A percentile compares a stretch with the other conserved stretches of the same genome.
Evolutionary conservation across 53 echinoderm and acorn worm genomes (phyloP).

Genomic region (Pentamera pediparva): DNA sequence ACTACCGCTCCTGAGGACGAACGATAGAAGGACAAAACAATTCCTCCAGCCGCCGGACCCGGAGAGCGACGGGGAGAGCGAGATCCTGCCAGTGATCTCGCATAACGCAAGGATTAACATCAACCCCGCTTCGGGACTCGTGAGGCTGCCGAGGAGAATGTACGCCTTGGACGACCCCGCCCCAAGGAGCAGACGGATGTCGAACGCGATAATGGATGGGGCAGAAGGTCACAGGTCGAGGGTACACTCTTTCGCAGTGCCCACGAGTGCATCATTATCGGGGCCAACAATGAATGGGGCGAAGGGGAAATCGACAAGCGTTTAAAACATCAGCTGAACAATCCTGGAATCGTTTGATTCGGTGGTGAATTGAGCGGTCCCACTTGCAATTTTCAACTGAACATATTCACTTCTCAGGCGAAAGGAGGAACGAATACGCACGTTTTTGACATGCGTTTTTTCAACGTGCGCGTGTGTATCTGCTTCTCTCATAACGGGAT

Average conservation of each 20-base stretch:
- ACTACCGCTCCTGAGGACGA: background rate
- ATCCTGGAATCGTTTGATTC: too few relatives aligned
- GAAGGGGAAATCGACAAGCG: background rate
- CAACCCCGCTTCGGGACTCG: constrained; percentile 30
- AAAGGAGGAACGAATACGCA: too few relatives aligned
- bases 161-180: background rate
- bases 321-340: too few relatives aligned
- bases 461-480: too few relatives aligned
- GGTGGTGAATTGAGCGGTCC: too few relatives aligned
- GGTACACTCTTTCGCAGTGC: background rate
- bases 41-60: background rate
- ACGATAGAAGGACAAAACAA: background rate
- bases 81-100: constrained; percentile 25
- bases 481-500: too few relatives aligned
- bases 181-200: background rate
- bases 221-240: constrained; percentile 7
- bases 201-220: too few relatives aligned
- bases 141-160: constrained; percentile 20
- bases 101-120: constrained; percentile 23
- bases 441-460: too few relatives aligned
- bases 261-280: background rate
- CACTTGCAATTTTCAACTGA: too few relatives aligned
- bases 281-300: background rate
- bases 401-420: too few relatives aligned
- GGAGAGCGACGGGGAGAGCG: background rate